Evolutionary conservation across 2,113 vertebrate genomes (phyloP).

Genomic region (Symphodus melops): DNA sequence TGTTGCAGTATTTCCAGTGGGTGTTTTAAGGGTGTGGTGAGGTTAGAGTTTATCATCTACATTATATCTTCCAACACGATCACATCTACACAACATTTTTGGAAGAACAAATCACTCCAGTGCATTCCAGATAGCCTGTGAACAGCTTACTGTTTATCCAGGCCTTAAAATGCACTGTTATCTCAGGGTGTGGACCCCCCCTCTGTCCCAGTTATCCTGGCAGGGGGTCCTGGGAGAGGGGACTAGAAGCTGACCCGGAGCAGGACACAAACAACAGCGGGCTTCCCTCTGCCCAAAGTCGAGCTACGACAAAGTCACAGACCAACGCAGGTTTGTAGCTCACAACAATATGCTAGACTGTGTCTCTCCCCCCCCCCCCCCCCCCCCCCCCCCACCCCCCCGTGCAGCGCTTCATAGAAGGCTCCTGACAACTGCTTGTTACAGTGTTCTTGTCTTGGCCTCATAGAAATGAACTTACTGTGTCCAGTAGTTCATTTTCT

Average conservation of each 20-base stretch:
- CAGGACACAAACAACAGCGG: constrained; percentile 54
- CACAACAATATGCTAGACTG: constrained; percentile 36
- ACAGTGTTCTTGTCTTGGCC: neutral
- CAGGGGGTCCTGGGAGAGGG: constrained; percentile 75
- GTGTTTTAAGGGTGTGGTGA: constrained; percentile 38
- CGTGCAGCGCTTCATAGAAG: constrained; percentile 2
- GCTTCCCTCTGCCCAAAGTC: constrained; percentile 7
- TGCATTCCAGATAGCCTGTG: constrained; percentile 48
- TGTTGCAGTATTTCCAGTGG: constrained; percentile 14
- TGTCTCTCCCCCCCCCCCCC: too few species aligned
- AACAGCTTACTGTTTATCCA: constrained; percentile 69
- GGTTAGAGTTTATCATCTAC: constrained; percentile 9
- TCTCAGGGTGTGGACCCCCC: constrained; percentile 68
- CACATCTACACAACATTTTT: constrained; percentile 57
- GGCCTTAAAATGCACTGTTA: constrained; percentile 70
- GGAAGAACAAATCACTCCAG: constrained; percentile 51
- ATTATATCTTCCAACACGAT: constrained; percentile 34
- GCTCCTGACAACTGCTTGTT: neutral
- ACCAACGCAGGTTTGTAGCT: constrained; percentile 38
- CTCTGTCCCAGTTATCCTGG: constrained; percentile 55
- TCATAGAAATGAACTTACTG: neutral
- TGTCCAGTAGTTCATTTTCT: too few species aligned
- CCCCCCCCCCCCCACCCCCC: too few species aligned
- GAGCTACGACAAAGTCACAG: constrained; percentile 29
- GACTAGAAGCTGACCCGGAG: constrained; percentile 68